Evolutionary conservation across 2,888 invertebrate species (phyloP).

Genomic region (Eupithecia abbreviata): DNA sequence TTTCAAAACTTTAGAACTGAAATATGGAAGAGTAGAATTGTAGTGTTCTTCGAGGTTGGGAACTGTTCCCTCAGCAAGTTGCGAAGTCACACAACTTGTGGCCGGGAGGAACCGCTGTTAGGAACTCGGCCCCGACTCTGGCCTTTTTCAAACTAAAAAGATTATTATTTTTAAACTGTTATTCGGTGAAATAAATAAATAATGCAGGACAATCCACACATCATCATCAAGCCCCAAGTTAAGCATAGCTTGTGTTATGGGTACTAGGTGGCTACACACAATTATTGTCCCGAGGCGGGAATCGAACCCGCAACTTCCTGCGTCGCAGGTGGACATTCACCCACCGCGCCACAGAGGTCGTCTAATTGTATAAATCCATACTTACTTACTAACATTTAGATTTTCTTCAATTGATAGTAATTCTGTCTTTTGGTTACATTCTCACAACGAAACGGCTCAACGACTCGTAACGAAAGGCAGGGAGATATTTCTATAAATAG

Average conservation of each 20-base stretch:
- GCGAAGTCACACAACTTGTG: constrained; percentile 64
- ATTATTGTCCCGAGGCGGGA: too few species aligned
- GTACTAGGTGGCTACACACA: too few species aligned
- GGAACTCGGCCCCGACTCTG: neutral
- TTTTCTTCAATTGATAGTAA: neutral
- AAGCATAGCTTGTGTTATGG: too few species aligned
- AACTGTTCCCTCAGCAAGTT: constrained; percentile 60
- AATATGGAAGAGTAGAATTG: neutral
- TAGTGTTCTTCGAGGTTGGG: constrained; percentile 27
- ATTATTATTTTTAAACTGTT: neutral
- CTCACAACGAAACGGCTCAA: neutral
- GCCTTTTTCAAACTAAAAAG: neutral
- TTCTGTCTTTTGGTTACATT: neutral
- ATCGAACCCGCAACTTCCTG: too few species aligned
- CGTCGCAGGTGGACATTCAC: too few species aligned
- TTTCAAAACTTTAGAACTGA: neutral
- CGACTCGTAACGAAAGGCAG: neutral
- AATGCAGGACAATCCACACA: too few species aligned
- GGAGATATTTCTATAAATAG: too few species aligned
- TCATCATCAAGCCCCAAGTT: too few species aligned
- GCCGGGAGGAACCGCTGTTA: constrained; percentile 39
- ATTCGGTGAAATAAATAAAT: neutral
- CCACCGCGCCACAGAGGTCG: too few species aligned
- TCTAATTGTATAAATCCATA: neutral
- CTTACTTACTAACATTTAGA: neutral